phyloP scores from a whole-genome alignment of 2,888 invertebrate species.

The Slavum lentiscoides region DNA sequence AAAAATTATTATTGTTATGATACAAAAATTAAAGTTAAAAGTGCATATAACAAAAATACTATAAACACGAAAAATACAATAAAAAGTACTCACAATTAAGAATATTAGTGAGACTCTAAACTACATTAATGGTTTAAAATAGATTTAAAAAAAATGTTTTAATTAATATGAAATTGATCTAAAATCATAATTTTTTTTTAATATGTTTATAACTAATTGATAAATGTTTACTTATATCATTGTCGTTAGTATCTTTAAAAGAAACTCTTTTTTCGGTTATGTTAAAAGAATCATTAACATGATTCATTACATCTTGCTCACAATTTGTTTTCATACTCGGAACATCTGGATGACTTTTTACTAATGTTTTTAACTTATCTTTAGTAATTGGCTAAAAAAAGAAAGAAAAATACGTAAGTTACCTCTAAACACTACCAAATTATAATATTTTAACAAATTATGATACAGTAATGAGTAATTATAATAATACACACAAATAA shows the following conservation, averaged over 20 bases:
- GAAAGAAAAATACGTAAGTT: not conserved
- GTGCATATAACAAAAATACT: too few species aligned
- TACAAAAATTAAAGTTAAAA: too few species aligned
- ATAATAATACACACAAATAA: not conserved
- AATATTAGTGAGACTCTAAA: too few species aligned
- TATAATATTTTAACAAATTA: too few species aligned
- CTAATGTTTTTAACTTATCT: not conserved
- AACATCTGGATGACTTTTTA: constrained; percentile 5
- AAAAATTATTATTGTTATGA: not conserved
- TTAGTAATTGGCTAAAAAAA: not conserved
- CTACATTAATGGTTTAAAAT: not conserved
- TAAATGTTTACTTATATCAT: not conserved
- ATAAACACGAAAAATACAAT: too few species aligned
- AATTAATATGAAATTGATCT: not conserved
- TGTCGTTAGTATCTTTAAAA: not conserved
- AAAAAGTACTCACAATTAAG: too few species aligned
- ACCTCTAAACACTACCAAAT: not conserved
- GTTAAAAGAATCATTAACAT: not conserved
- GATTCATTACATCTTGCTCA: not conserved
- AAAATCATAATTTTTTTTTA: not conserved
- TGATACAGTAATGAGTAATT: not conserved
- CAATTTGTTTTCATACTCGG: not conserved
- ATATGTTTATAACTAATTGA: not conserved
- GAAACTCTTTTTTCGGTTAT: constrained; percentile 2
- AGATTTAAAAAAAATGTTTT: not conserved